Percentiles rank a stretch among this genome's conserved stretches.
phyloP scores from a whole-genome alignment of 2,797 vertebrate species.

The Malurus leucopterus region DNA sequence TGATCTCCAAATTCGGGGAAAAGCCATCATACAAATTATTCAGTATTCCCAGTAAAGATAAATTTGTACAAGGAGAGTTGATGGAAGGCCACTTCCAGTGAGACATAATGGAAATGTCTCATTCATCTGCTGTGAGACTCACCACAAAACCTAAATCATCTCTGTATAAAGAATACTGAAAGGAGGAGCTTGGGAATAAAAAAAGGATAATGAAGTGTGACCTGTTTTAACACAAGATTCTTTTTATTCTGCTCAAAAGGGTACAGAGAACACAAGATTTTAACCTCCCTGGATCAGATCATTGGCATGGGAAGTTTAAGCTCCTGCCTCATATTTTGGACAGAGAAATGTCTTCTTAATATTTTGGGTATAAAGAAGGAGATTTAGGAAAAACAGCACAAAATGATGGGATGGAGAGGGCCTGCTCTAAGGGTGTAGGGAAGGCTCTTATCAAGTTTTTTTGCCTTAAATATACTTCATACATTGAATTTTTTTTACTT shows the following conservation, averaged over 20 bases:
- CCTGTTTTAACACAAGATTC: neutral
- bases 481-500: neutral
- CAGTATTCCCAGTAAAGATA: fast-evolving
- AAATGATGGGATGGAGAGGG: neutral
- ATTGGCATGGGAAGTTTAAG: neutral
- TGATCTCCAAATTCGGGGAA: neutral
- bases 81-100: neutral
- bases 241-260: conserved; percentile 10
- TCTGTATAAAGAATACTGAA: neutral
- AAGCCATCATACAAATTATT: neutral
- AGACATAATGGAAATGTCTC: neutral
- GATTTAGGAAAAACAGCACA: neutral
- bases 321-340: neutral
- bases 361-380: neutral
- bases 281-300: neutral
- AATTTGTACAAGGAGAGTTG: neutral
- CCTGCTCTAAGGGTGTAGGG: neutral
- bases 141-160: neutral
- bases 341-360: neutral
- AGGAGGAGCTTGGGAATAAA: neutral
- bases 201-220: neutral
- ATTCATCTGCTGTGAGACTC: neutral
- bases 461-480: neutral
- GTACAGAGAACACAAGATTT: neutral
- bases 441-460: neutral